Base-by-base conservation (phyloP, 2,888 invertebrate species). In the Calameuta pallipes region DNA sequence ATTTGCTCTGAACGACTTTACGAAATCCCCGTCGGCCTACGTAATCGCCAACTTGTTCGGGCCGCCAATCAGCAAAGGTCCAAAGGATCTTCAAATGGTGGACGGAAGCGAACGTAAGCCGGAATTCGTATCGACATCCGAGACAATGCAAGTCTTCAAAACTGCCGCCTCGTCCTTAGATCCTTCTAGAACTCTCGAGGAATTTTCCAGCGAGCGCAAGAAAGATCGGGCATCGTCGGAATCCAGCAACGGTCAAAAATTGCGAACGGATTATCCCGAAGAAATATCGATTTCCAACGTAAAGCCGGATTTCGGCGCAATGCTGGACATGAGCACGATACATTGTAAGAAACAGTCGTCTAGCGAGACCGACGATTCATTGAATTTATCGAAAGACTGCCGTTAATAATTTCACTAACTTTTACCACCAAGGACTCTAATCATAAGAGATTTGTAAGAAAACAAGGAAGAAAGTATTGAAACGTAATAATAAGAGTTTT, bases 31-130 rank as follows among this genome's bases (percentile, higher is more conserved):
- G 1, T 88, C 91, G 1, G 88, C 89, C 6, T 91, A 91, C 69
- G 89, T 89, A 73, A 89, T 91, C 11, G 91, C 91, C 0, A 91
- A 90, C 82, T 82, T 91, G 9, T 91, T 91, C 78, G 88, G 89
- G 1, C 13, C 70, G 70, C 90, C 91, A 0, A 79, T 90, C 11
- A 86, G 85, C 4, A 91, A 91, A 34, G 23, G n/a, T 12, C n/a
- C 88, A 1, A 84, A 85, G 34, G 90, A 90, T 15, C 33, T 15
- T 30, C 33, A 30, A 33, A 80, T 87, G 1, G 78, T 81, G 0
- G 89, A 88, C 3, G 80, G 78, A 6, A 85, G 78, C 6, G 89
- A 89, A 30, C 85, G 87, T n/a, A 77, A 78, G 87, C 0, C 70
- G 30, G 84, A 84, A 56, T 84, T 82, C 37, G 75, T 68, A 1